Conservation (phyloP, 2,888 invertebrate genomes). For the Phania funesta region DNA sequence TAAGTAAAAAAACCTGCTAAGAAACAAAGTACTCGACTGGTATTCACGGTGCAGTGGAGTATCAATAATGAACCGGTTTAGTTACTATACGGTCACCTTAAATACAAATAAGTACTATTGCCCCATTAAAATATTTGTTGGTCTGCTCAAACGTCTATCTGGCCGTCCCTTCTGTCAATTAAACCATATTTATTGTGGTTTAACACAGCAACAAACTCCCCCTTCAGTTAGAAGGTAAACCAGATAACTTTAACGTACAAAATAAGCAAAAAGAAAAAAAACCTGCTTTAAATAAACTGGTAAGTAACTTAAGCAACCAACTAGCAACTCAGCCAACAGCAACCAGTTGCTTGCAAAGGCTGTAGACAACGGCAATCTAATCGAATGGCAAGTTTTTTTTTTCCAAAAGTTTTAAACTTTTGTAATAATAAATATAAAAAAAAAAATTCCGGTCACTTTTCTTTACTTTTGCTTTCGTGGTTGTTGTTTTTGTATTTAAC, state of each 20-base stretch:
- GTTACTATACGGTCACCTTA: constrained; percentile 56
- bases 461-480: background rate
- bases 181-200: constrained; percentile 1
- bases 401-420: constrained; percentile 26
- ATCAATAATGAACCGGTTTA: constrained; percentile 54
- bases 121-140: constrained; percentile 18
- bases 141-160: background rate
- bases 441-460: constrained; percentile 27
- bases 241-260: constrained; percentile 34
- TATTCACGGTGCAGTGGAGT: background rate
- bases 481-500: constrained; percentile 8
- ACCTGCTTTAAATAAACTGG: constrained; percentile 39
- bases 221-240: constrained; percentile 62
- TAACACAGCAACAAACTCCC: constrained; percentile 45
- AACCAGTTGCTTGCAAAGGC: constrained; percentile 24
- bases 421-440: constrained; percentile 16
- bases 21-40: background rate
- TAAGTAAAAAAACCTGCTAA: background rate
- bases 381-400: constrained; percentile 17
- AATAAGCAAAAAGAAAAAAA: background rate
- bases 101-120: constrained; percentile 4
- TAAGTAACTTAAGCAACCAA: constrained; percentile 24
- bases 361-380: constrained; percentile 23
- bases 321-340: constrained; percentile 1
- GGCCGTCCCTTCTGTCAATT: background rate